These are phyloP conservation scores for Brassicogethes aeneus DNA, from an alignment of 2,888 invertebrate genomes.

Conservation along the genomic window DNA sequence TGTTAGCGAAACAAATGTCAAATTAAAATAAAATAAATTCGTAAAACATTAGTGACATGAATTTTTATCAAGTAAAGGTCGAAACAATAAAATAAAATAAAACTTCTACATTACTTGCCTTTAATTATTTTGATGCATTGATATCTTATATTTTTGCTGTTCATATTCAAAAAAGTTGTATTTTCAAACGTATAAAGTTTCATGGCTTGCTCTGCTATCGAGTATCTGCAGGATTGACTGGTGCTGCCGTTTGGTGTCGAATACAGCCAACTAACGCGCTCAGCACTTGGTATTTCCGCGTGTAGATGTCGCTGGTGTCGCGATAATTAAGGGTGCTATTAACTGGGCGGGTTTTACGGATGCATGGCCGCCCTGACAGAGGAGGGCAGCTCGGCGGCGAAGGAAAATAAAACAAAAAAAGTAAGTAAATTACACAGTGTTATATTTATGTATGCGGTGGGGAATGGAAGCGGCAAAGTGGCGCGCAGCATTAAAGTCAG, in stretches of 20 bases:
- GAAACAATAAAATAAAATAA: too few relatives aligned
- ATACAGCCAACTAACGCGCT: constrained; percentile 2
- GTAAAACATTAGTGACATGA: too few relatives aligned
- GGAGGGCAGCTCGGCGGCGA: constrained; percentile 40
- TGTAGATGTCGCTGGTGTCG: constrained; percentile 27
- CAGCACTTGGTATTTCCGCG: too few relatives aligned
- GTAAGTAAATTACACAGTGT: constrained; percentile 42
- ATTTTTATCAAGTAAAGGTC: too few relatives aligned
- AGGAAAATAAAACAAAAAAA: constrained; percentile 39
- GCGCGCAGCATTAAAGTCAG: constrained; percentile 42
- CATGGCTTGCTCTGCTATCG: neutral
- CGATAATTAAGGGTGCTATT: constrained; percentile 42
- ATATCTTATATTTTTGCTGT: too few relatives aligned
- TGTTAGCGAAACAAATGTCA: too few relatives aligned
- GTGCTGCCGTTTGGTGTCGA: constrained; percentile 3
- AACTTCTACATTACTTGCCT: too few relatives aligned
- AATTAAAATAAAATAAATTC: too few relatives aligned
- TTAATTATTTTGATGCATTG: too few relatives aligned
- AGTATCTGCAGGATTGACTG: neutral
- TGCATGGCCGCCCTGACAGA: constrained; percentile 44
- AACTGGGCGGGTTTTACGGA: constrained; percentile 44
- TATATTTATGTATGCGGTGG: constrained; percentile 39
- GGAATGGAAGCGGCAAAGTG: constrained; percentile 37
- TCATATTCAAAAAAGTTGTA: too few relatives aligned
- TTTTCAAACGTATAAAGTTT: neutral